A percentile compares a stretch with the other conserved stretches of the same genome.
Conservation (phyloP, 1,140 invertebrate genomes). For the Halyomorpha halys region DNA sequence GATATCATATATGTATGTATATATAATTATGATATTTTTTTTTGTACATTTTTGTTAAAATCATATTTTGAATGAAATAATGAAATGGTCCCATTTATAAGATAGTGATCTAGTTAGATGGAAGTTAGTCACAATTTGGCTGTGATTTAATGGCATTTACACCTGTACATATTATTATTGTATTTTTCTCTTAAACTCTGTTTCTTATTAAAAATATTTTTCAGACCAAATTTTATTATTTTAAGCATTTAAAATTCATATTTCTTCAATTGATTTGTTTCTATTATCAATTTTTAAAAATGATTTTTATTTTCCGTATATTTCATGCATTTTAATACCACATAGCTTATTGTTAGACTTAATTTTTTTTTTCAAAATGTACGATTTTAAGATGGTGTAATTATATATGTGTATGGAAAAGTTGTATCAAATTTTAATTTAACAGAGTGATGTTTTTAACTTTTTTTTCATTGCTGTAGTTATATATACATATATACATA, state of each 20-base stretch:
- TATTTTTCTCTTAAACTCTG: neutral
- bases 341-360: too few relatives aligned
- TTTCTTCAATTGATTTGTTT: too few relatives aligned
- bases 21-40: conserved; percentile 1
- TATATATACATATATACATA: neutral
- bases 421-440: too few relatives aligned
- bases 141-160: conserved; percentile 24
- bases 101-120: neutral
- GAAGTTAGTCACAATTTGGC: conserved; percentile 18
- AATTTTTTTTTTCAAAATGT: too few relatives aligned
- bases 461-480: neutral
- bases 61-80: neutral
- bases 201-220: neutral
- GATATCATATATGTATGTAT: conserved; percentile 10
- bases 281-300: too few relatives aligned
- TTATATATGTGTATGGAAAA: too few relatives aligned
- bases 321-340: too few relatives aligned
- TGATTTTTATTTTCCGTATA: too few relatives aligned
- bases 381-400: too few relatives aligned
- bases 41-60: too few relatives aligned
- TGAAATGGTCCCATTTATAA: neutral
- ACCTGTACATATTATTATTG: neutral
- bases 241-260: too few relatives aligned
- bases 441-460: neutral
- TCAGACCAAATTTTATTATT: neutral